Evolutionary conservation across 2,888 invertebrate genomes (phyloP), one percentile per base, ranked within the genome.

Genomic region (Hyppa rectilinea): DNA sequence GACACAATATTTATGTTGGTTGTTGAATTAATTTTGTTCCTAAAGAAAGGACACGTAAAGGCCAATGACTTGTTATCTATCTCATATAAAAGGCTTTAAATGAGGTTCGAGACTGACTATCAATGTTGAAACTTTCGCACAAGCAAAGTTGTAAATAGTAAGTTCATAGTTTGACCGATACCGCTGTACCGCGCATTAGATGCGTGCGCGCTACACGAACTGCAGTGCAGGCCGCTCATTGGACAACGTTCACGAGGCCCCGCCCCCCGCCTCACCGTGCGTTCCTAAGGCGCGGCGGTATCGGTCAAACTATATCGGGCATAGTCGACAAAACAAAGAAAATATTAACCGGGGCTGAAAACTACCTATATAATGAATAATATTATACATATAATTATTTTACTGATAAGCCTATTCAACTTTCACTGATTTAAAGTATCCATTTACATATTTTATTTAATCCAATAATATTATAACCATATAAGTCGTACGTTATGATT

Each of bases 391-490:
- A 20, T 29, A n/a, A 31, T 34, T n/a, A 14, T 52, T 23, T 49
- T 17, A 65, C 5, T 34, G 26, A 34, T 49, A 26, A 58, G 40
- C 9, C 31, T 70, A 49, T 60, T 26, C 23, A 52, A 61, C 36
- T 70, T 56, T 49, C 49, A 36, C 23, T 63, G n/a, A 49, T 56
- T 50, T 6, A 45, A 58, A 52, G 17, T 47, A 17, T 12, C 10
- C 45, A 53, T 65, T 71, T 20, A 45, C 14, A 64, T 64, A 43
- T 29, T 71, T 56, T 0, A 23, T 40, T 62, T 50, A 43, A 40
- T 63, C 17, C 34, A 23, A 52, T 29, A 62, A 29, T 36, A 66
- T 64, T 36, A 53, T 40, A 34, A n/a, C 10, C n/a, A 66, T 53
- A 20, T 34, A 49, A 34, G 62, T 47, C 12, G 31, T 47, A 58